Conservation (phyloP, 2,113 vertebrate species). For the Electrona antarctica region DNA sequence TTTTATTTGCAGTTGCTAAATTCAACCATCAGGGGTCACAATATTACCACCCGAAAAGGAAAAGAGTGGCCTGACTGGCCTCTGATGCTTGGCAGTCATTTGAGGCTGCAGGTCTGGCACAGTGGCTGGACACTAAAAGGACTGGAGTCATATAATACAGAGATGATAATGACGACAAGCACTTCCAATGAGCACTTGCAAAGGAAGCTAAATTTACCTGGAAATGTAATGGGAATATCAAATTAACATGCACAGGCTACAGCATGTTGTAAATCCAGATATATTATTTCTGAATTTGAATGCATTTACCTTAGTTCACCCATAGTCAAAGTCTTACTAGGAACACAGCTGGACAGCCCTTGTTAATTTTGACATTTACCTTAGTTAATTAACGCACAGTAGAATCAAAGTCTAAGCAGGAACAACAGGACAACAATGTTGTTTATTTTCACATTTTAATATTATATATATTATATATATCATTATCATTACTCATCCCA, state of each 20-base stretch:
- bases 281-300: too few relatives aligned
- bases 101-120: background rate
- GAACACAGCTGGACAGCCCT: too few relatives aligned
- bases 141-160: background rate
- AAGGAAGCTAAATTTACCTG: constrained; percentile 6
- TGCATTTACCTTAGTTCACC: too few relatives aligned
- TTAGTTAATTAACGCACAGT: too few relatives aligned
- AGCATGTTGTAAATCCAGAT: too few relatives aligned
- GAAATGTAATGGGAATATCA: background rate
- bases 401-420: background rate
- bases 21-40: constrained; percentile 51
- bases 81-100: background rate
- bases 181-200: background rate
- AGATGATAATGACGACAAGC: background rate
- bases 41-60: constrained; percentile 11
- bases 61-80: background rate
- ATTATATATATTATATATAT: constrained; percentile 41
- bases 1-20: constrained; percentile 25
- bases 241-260: background rate
- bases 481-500: constrained; percentile 57
- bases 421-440: background rate
- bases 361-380: too few relatives aligned
- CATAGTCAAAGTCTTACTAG: too few relatives aligned
- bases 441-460: constrained; percentile 37
- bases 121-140: background rate